These are phyloP conservation scores for Limnothrissa miodon DNA, from an alignment of 2,113 vertebrate genomes.

Conservation along the genomic window DNA sequence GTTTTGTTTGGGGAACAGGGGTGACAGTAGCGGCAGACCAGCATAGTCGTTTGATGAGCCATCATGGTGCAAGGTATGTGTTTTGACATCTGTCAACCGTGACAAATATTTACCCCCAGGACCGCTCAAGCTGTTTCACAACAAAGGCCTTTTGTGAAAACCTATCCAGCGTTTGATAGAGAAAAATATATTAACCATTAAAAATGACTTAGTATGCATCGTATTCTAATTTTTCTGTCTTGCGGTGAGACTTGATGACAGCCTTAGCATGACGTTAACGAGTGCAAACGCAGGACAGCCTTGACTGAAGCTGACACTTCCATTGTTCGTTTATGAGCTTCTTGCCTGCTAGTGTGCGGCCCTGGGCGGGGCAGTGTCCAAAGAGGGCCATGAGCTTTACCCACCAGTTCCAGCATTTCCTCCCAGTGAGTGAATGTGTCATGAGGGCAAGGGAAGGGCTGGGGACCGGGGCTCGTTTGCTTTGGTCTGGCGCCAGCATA, in stretches of 20 bases:
- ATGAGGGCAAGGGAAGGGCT: slow-evolving; percentile 39
- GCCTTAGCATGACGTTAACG: neutral
- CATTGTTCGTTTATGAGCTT: neutral
- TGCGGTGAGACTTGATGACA: neutral
- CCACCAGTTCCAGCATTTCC: slow-evolving; percentile 40
- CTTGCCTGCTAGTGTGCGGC: neutral
- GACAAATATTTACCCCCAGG: slow-evolving; percentile 30
- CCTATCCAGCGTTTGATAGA: neutral
- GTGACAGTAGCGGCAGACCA: neutral
- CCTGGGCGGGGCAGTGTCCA: neutral
- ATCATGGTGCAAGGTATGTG: slow-evolving; percentile 2
- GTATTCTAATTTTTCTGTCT: neutral
- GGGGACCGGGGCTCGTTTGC: slow-evolving; percentile 14
- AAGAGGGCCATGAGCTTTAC: neutral
- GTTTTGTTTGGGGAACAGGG: slow-evolving; percentile 33
- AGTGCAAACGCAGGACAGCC: neutral
- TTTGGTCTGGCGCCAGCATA: slow-evolving; percentile 55
- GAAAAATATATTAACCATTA: neutral
- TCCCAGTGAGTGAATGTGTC: slow-evolving; percentile 56
- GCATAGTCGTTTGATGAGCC: slow-evolving; percentile 26
- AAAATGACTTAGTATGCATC: neutral
- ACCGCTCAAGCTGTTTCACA: neutral
- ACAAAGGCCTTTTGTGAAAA: neutral
- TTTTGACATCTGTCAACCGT: slow-evolving; percentile 33
- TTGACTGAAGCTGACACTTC: neutral